These are phyloP conservation scores for Oikopleura albicans DNA, from an alignment of 23 tunicate genomes.

Conservation along the genomic window DNA sequence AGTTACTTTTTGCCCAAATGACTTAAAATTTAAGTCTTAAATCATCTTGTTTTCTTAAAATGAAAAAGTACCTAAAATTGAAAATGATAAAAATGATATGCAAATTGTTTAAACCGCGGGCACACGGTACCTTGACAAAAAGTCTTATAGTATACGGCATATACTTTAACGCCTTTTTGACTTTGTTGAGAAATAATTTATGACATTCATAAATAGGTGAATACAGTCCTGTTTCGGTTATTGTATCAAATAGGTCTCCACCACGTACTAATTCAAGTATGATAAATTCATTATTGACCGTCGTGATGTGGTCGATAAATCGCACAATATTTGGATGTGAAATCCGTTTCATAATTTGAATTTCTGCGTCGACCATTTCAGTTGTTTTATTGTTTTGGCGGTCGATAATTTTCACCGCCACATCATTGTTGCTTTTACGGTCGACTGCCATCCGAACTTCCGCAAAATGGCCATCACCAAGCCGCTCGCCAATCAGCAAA, in stretches of 20 bases:
- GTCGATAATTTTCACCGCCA: neutral
- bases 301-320: neutral
- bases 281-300: neutral
- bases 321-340: neutral
- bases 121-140: too few relatives aligned
- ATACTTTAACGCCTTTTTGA: too few relatives aligned
- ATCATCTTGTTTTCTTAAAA: too few relatives aligned
- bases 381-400: neutral
- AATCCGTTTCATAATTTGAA: neutral
- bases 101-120: too few relatives aligned
- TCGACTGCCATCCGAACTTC: neutral
- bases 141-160: too few relatives aligned
- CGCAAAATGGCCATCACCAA: constrained; percentile 15
- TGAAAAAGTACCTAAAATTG: too few relatives aligned
- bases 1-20: too few relatives aligned
- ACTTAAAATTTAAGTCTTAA: too few relatives aligned
- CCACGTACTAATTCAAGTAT: neutral
- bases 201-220: too few relatives aligned
- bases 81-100: too few relatives aligned
- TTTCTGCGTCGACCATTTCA: neutral
- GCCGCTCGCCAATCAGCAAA: neutral
- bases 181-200: too few relatives aligned
- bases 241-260: neutral
- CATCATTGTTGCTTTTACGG: neutral
- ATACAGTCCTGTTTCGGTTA: neutral